phyloP scores from a whole-genome alignment of 2,113 vertebrate species.

The Gallinago paraguaiae region DNA sequence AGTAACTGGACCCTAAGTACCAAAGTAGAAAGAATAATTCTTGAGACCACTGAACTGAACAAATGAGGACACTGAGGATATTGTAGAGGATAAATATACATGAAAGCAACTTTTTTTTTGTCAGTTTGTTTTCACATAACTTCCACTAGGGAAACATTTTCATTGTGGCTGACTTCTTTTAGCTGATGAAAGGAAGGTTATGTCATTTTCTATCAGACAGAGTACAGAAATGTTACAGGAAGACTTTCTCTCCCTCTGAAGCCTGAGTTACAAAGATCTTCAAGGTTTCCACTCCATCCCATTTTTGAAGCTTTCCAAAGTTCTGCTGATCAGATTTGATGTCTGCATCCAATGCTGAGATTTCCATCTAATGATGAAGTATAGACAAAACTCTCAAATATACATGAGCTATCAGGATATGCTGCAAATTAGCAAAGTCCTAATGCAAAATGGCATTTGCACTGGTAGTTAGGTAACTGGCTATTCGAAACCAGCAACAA shows the following conservation, averaged over 20 bases:
- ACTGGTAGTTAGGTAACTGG: accelerated
- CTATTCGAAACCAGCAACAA: neutral
- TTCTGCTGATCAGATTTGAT: neutral
- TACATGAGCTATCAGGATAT: neutral
- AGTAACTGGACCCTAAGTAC: neutral
- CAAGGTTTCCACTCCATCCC: neutral
- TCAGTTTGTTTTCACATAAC: constrained; percentile 8
- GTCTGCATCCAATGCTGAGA: neutral
- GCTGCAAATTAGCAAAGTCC: neutral
- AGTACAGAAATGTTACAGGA: neutral
- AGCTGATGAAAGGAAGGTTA: constrained; percentile 18
- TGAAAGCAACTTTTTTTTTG: neutral
- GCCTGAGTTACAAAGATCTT: neutral
- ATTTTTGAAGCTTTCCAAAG: neutral
- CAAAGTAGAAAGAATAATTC: neutral
- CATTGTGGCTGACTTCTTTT: neutral
- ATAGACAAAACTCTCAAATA: neutral
- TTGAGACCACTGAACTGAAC: neutral
- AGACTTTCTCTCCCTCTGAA: neutral
- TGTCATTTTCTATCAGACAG: constrained; percentile 19
- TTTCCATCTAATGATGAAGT: neutral
- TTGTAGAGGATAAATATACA: neutral
- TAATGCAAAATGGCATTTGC: neutral
- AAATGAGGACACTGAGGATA: neutral
- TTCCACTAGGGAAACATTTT: neutral